phyloP scores from a whole-genome alignment of 2,113 vertebrate genomes.

The Mirza zaza region DNA sequence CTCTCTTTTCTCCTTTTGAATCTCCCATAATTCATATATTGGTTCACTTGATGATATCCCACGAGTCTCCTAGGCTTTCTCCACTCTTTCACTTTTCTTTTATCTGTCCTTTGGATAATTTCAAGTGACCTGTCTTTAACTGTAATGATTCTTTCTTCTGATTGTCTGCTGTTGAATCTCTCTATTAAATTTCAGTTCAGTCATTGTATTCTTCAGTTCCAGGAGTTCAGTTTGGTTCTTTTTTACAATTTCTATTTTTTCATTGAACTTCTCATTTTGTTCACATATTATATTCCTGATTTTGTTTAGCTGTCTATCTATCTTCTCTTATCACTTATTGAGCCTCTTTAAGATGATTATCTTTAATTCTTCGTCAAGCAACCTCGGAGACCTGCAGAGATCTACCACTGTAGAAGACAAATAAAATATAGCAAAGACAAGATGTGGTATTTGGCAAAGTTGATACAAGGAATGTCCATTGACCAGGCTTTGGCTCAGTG shows the following conservation, averaged over 20 bases:
- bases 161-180: neutral
- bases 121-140: neutral
- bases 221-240: neutral
- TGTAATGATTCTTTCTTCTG: neutral
- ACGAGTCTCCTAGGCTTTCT: neutral
- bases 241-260: neutral
- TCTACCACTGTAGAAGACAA: slow-evolving; percentile 93
- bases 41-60: neutral
- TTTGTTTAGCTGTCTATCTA: neutral
- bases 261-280: neutral
- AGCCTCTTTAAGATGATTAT: neutral
- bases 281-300: neutral
- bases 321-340: neutral
- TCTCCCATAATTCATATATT: neutral
- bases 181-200: neutral
- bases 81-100: neutral
- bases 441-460: slow-evolving; percentile 98
- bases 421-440: slow-evolving; percentile 99
- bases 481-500: no score
- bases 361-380: neutral
- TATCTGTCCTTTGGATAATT: neutral
- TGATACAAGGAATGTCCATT: slow-evolving; percentile 58
- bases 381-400: no score
- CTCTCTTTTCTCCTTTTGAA: neutral
- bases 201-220: neutral